Percentiles rank a stretch among this genome's conserved stretches.
Evolutionary conservation across 2,113 vertebrate species (phyloP).

Genomic region (Phasianus colchicus): DNA sequence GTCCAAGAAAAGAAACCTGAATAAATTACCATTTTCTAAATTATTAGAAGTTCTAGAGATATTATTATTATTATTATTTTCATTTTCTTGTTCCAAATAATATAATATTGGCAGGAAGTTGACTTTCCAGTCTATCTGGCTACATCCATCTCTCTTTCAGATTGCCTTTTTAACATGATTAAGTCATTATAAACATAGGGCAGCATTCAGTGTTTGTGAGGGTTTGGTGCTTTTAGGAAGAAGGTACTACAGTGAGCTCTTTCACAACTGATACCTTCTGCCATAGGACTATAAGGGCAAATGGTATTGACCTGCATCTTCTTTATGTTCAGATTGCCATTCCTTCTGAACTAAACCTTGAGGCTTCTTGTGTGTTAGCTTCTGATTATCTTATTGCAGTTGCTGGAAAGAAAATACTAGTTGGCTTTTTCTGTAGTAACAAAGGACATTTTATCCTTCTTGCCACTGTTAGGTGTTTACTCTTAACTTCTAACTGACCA

Average conservation of each 20-base stretch:
- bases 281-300: not conserved
- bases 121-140: not conserved
- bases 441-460: not conserved
- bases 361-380: not conserved
- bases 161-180: not conserved
- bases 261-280: not conserved
- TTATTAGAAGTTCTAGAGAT: not conserved
- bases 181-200: not conserved
- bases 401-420: not conserved
- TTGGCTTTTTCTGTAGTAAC: not conserved
- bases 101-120: not conserved
- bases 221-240: not conserved
- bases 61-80: not conserved
- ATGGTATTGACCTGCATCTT: not conserved
- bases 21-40: constrained; percentile 2
- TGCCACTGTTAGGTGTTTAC: not conserved
- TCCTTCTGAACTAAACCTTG: not conserved
- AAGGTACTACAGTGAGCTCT: not conserved
- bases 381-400: not conserved
- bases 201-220: not conserved
- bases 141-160: not conserved
- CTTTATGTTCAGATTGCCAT: not conserved
- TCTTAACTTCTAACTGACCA: not conserved
- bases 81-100: not conserved
- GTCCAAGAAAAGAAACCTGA: not conserved